Evolutionary conservation across 2,113 vertebrate genomes (phyloP).

Genomic region (Zosterops pallidus): DNA sequence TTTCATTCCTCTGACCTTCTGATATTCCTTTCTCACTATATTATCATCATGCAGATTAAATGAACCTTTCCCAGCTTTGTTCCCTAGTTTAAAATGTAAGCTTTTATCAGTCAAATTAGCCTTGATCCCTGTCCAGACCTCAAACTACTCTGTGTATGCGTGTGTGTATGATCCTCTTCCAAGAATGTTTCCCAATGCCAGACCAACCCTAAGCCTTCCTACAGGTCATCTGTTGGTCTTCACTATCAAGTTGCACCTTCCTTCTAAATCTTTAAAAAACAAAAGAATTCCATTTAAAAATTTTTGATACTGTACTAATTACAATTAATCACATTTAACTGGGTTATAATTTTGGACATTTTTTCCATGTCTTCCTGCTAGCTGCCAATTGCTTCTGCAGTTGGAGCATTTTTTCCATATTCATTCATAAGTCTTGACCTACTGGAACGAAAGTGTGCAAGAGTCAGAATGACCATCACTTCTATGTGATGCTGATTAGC

Average conservation of each 20-base stretch:
- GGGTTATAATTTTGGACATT: not conserved
- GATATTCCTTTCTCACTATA: not conserved
- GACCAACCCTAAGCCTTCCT: not conserved
- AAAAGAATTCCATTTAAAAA: not conserved
- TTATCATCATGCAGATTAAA: not conserved
- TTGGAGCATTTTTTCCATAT: not conserved
- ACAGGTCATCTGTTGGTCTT: not conserved
- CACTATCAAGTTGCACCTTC: not conserved
- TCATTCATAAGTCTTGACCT: not conserved
- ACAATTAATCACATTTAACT: not conserved
- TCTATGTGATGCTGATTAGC: not conserved
- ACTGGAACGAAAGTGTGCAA: not conserved
- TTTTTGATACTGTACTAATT: not conserved
- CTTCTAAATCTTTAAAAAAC: not conserved
- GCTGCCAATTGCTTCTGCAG: not conserved
- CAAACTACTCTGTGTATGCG: not conserved
- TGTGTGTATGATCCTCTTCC: not conserved
- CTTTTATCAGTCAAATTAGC: not conserved
- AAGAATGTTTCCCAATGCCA: not conserved
- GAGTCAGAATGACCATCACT: not conserved
- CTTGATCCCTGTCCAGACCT: not conserved
- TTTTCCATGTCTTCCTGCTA: not conserved
- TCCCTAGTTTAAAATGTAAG: not conserved
- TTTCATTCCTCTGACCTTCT: not conserved
- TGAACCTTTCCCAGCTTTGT: not conserved